Base-by-base conservation (phyloP, 2,888 invertebrate species). In the Pecten maximus region DNA sequence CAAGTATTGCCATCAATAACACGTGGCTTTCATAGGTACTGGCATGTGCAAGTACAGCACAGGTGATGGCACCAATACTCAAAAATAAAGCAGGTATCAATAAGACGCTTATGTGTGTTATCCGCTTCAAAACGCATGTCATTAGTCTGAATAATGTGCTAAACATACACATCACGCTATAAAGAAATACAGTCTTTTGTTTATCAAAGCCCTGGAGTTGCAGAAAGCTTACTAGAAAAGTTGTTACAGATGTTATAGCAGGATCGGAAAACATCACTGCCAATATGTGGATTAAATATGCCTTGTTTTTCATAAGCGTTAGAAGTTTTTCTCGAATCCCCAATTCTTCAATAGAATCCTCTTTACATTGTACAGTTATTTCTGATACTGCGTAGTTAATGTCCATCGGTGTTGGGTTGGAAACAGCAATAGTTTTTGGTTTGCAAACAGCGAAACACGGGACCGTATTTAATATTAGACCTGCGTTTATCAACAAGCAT, bases 191-290 rank as follows among this genome's bases (percentile, higher is more conserved):
- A 19, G 87, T 86, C 12, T 86, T 88, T 28, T 88, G 12, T 28
- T 90, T 48, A 6, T 40, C 40, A 23, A 91, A 54, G 16, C 91
- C 91, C n/a, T 89, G 89, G 19, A 60, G 40, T 54, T 90, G 88
- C 90, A 60, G 88, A 28, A 39, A 90, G 86, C 90, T 89, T 0
- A 91, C 44, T 40, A 89, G 87, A 86, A 91, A 91, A n/a, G 90
- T 88, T 10, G 88, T 16, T 48, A 90, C 39, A 19, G 86, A 40
- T 44, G 88, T 91, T 28, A 89, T 54, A 40, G 88, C 23, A 8
- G 91, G 28, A 35, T 88, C 2, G 10, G 54, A 87, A 23, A 91
- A n/a, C 2, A 86, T 86, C n/a, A 88, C 15, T 0, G 87, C 88
- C 87, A 90, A 86, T 28, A 40, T 50, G 35, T 44, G 90, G 4